A percentile compares a stretch with the other conserved stretches of the same genome.
These are phyloP conservation scores for Trinorchestia longiramus DNA, from an alignment of 1,140 invertebrate species.

Conservation along the genomic window DNA sequence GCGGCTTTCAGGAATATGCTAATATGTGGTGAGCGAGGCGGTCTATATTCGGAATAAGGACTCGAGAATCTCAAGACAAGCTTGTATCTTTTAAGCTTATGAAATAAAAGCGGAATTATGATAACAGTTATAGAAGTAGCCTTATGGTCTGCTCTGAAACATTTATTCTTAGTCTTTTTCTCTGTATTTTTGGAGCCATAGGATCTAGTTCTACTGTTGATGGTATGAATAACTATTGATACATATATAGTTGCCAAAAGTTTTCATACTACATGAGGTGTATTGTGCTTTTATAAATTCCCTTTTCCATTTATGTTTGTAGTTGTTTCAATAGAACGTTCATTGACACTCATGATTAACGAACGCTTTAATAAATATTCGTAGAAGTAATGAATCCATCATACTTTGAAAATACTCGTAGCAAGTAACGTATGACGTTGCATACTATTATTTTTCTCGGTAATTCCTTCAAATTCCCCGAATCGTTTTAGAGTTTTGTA, in stretches of 20 bases:
- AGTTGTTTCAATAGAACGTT: too few species aligned
- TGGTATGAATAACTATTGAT: not conserved
- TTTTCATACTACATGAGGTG: not conserved
- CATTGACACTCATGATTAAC: too few species aligned
- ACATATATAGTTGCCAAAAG: not conserved
- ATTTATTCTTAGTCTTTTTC: not conserved
- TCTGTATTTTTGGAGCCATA: not conserved
- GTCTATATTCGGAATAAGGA: not conserved
- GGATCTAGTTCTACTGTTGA: not conserved
- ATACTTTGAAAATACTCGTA: too few species aligned
- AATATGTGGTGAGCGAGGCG: not conserved
- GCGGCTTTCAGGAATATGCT: not conserved
- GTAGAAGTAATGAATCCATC: too few species aligned
- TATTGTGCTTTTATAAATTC: not conserved
- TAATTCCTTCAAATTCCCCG: too few species aligned
- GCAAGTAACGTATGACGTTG: too few species aligned
- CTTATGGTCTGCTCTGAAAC: not conserved
- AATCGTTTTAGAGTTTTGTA: too few species aligned
- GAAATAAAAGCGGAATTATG: not conserved
- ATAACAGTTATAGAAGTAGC: not conserved
- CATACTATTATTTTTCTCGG: too few species aligned
- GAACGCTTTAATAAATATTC: too few species aligned
- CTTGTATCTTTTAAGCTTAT: not conserved
- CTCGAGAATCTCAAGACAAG: not conserved
- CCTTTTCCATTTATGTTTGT: not conserved